A percentile compares a stretch with the other conserved stretches of the same genome.
These are phyloP conservation scores for Ctena decussata DNA, from an alignment of 2,888 invertebrate species.

Conservation along the genomic window DNA sequence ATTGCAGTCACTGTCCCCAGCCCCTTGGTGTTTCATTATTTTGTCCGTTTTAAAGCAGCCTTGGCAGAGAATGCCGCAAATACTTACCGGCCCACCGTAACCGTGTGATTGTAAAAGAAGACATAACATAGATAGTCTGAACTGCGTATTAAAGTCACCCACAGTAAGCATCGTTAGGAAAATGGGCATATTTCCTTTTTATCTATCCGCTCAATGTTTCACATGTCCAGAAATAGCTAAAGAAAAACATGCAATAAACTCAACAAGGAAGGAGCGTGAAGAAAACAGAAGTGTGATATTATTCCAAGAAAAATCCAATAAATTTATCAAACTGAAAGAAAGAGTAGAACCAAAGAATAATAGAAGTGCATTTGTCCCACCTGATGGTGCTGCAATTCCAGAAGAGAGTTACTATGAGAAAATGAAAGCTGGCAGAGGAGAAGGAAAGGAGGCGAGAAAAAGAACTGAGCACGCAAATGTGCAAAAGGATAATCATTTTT, in stretches of 20 bases:
- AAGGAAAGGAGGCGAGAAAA: not conserved
- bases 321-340: slow-evolving; percentile 8
- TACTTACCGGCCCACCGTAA: too few species aligned
- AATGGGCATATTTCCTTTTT: slow-evolving; percentile 26
- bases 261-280: slow-evolving; percentile 26
- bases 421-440: slow-evolving; percentile 3
- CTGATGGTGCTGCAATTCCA: slow-evolving; percentile 38
- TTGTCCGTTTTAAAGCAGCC: slow-evolving; percentile 38
- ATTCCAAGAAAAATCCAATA: slow-evolving; percentile 12
- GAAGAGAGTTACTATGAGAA: slow-evolving; percentile 40
- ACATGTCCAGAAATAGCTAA: slow-evolving; percentile 7
- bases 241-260: not conserved
- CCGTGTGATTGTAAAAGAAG: slow-evolving; percentile 24
- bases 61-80: slow-evolving; percentile 28
- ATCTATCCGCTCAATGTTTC: slow-evolving; percentile 2
- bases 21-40: slow-evolving; percentile 45
- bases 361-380: slow-evolving; percentile 18
- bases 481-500: slow-evolving; percentile 7
- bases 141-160: not conserved
- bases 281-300: slow-evolving; percentile 31
- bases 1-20: too few species aligned
- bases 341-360: slow-evolving; percentile 13
- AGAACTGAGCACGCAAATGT: not conserved
- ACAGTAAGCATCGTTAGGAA: slow-evolving; percentile 21
- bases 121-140: slow-evolving; percentile 20